phyloP scores from a whole-genome alignment of 2,113 vertebrate species.

The Microcebus tavaratra region DNA sequence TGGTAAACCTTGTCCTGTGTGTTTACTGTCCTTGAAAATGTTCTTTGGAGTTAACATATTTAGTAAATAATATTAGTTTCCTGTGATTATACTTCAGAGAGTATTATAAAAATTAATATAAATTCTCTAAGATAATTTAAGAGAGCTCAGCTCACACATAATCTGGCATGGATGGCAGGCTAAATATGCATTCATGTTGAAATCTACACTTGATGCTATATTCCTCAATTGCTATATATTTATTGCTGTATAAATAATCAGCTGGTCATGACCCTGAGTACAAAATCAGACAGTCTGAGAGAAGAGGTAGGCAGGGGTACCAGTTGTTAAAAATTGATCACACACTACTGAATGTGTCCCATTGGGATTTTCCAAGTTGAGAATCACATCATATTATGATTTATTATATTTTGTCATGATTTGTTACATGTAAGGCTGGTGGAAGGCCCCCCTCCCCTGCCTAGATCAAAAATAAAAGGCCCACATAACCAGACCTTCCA shows the following conservation, averaged over 20 bases:
- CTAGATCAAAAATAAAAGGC: no score
- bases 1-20: conserved; percentile 20
- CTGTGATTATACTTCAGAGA: not conserved
- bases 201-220: not conserved
- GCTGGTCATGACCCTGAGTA: not conserved
- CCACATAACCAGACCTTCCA: no score
- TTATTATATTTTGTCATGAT: not conserved
- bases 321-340: not conserved
- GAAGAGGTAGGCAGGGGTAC: not conserved
- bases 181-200: not conserved
- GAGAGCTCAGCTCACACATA: not conserved
- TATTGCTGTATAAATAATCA: not conserved
- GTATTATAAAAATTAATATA: conserved; percentile 5
- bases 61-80: conserved; percentile 16
- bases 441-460: no score
- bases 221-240: not conserved
- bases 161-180: not conserved
- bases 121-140: not conserved
- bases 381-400: not conserved
- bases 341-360: not conserved
- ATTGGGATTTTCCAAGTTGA: not conserved
- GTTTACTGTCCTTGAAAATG: conserved; percentile 49
- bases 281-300: not conserved
- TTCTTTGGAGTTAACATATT: conserved; percentile 3
- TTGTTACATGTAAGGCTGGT: not conserved